Conservation (phyloP, 2,797 vertebrate species). For the Hirundo rustica region DNA sequence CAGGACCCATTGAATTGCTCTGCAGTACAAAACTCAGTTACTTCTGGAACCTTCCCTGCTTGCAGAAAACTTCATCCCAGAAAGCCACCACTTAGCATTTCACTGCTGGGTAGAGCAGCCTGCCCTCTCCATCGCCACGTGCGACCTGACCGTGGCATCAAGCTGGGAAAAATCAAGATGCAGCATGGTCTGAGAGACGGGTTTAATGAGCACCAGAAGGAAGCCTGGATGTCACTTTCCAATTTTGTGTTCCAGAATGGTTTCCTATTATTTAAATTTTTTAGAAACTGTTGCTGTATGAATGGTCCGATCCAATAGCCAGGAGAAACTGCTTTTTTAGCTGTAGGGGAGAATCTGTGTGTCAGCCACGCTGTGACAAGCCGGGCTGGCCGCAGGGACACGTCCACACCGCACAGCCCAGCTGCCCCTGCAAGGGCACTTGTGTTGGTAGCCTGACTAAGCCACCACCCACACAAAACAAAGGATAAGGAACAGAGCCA, state of each 20-base stretch:
- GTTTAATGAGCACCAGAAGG: not conserved
- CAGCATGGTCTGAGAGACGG: rapidly evolving
- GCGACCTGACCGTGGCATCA: not conserved
- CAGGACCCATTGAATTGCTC: not conserved
- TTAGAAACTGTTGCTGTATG: not conserved
- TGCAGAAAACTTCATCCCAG: not conserved
- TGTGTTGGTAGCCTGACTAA: not conserved
- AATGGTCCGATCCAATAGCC: not conserved
- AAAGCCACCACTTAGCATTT: not conserved
- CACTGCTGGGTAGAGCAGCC: not conserved
- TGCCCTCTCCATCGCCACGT: not conserved
- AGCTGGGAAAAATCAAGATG: not conserved
- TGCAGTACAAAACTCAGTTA: not conserved
- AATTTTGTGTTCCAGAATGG: not conserved
- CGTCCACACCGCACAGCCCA: rapidly evolving
- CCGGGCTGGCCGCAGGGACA: not conserved
- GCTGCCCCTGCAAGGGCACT: not conserved
- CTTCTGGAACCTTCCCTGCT: not conserved
- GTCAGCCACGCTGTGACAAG: rapidly evolving
- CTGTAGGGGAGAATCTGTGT: not conserved
- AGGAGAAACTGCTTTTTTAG: not conserved
- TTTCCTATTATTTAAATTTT: not conserved
- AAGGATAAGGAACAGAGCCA: constrained; percentile 5
- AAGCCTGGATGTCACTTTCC: not conserved
- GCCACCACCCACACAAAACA: constrained; percentile 31